A percentile compares a stretch with the other conserved stretches of the same genome.
phyloP scores from a whole-genome alignment of 2,113 vertebrate species.

The Xiphophorus maculatus region DNA sequence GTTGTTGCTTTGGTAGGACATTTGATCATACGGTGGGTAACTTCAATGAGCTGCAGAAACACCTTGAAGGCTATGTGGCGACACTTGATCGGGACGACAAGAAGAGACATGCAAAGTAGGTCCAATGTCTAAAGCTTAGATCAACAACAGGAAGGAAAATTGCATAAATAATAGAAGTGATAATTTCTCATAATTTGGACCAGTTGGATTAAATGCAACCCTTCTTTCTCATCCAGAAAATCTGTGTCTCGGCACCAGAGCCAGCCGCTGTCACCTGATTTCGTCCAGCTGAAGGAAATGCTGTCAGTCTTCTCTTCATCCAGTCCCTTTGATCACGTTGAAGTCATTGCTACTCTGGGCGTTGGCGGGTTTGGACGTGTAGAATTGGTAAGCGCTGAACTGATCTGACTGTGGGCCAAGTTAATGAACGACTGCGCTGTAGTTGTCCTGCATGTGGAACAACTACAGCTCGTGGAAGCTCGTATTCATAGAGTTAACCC shows the following conservation, averaged over 20 bases:
- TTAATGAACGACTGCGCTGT: background rate
- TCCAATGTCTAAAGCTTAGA: rapidly evolving
- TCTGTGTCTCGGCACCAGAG: conserved; percentile 68
- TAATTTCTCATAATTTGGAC: background rate
- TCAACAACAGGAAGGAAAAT: rapidly evolving
- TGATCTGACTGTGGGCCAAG: background rate
- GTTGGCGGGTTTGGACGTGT: conserved; percentile 82
- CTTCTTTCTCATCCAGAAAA: conserved; percentile 46
- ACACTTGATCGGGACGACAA: conserved; percentile 79
- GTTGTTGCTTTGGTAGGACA: conserved; percentile 64
- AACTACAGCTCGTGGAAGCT: no score
- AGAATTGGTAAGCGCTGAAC: conserved; percentile 70
- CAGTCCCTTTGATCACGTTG: conserved; percentile 74
- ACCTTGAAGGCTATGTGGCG: conserved; percentile 82
- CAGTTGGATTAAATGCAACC: no score
- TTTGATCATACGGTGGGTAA: conserved; percentile 83
- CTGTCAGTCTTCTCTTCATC: conserved; percentile 62
- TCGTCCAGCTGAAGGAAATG: conserved; percentile 74
- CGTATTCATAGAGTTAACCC: background rate
- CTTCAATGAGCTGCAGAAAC: conserved; percentile 82
- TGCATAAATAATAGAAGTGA: background rate
- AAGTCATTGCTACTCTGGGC: conserved; percentile 76
- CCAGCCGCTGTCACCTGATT: conserved; percentile 67
- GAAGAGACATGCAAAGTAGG: conserved; percentile 79
- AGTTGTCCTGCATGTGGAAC: background rate